Percentiles rank a stretch among this genome's conserved stretches.
phyloP scores from a whole-genome alignment of 2,888 invertebrate species.

The Agapostemon virescens region DNA sequence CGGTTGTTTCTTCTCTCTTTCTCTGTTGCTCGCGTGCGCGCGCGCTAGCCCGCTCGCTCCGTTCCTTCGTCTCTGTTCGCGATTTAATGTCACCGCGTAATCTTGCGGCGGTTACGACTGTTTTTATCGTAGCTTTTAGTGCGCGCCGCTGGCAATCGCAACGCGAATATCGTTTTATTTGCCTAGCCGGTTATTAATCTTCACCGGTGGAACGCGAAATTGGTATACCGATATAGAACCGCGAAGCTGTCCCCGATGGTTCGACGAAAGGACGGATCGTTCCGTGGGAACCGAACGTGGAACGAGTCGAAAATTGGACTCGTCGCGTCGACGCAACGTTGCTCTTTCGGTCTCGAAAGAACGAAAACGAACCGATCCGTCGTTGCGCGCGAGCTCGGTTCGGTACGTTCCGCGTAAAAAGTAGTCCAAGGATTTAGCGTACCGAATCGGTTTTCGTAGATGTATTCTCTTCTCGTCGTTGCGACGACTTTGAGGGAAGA shows the following conservation, averaged over 20 bases:
- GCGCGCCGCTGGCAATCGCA: constrained; percentile 11
- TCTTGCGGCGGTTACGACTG: constrained; percentile 10
- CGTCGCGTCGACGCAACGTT: background rate
- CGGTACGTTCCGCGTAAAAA: background rate
- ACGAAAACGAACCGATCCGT: background rate
- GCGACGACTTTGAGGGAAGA: background rate
- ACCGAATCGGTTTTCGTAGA: background rate
- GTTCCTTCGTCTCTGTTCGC: background rate
- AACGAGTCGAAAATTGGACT: background rate
- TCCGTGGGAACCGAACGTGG: background rate
- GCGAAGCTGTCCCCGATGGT: constrained; percentile 5
- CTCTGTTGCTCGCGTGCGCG: too few relatives aligned
- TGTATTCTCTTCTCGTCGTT: background rate
- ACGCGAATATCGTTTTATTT: constrained; percentile 22
- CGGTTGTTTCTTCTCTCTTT: background rate
- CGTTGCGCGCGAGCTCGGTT: too few relatives aligned
- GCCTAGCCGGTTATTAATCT: constrained; percentile 21
- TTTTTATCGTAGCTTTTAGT: constrained; percentile 20
- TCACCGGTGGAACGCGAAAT: constrained; percentile 15
- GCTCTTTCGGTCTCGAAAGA: background rate
- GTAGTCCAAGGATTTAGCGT: background rate
- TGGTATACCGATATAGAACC: constrained; percentile 8
- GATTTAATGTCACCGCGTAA: constrained; percentile 20
- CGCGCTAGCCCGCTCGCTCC: background rate
- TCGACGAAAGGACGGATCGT: constrained; percentile 12